Evolutionary conservation across 2,888 invertebrate genomes (phyloP).

Genomic region (Ptychoptera albimana): DNA sequence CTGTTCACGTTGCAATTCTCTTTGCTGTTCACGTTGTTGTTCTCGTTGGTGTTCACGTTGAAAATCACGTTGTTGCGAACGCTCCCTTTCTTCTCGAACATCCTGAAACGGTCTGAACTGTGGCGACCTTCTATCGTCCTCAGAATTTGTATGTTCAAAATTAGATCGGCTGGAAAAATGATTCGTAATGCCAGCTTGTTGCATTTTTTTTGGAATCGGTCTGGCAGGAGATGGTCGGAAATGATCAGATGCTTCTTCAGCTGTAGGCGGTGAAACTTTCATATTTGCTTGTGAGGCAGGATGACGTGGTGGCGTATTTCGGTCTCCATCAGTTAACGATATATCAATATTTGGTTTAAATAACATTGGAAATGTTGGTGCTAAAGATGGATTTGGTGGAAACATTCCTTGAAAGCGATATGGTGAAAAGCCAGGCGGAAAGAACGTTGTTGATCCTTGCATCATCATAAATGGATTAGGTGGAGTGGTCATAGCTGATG

Average conservation of each 20-base stretch:
- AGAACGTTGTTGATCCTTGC: conserved; percentile 47
- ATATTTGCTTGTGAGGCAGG: conserved; percentile 23
- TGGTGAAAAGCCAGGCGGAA: conserved; percentile 44
- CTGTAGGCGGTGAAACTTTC: conserved; percentile 50
- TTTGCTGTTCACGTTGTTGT: too few species aligned
- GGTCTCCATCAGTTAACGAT: conserved; percentile 34
- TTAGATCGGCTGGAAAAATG: conserved; percentile 2
- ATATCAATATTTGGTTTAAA: conserved; percentile 41
- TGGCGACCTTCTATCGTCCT: too few species aligned
- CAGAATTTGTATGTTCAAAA: conserved; percentile 3
- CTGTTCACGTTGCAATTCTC: too few species aligned
- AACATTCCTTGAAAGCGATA: conserved; percentile 40
- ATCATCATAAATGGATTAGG: conserved; percentile 56
- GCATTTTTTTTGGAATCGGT: conserved; percentile 23
- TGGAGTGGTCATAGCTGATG: conserved; percentile 33
- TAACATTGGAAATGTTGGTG: conserved; percentile 35
- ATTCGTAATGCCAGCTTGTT: conserved; percentile 2
- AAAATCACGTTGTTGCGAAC: too few species aligned
- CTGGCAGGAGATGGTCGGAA: conserved; percentile 49
- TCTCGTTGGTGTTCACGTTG: too few species aligned
- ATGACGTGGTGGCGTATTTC: conserved; percentile 39
- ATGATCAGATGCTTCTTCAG: conserved; percentile 46
- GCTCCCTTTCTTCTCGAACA: too few species aligned
- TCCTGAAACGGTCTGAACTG: too few species aligned
- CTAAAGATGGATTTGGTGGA: conserved; percentile 34